These are phyloP conservation scores for Amaurobius ferox DNA, from an alignment of 2,888 invertebrate genomes.

Conservation along the genomic window DNA sequence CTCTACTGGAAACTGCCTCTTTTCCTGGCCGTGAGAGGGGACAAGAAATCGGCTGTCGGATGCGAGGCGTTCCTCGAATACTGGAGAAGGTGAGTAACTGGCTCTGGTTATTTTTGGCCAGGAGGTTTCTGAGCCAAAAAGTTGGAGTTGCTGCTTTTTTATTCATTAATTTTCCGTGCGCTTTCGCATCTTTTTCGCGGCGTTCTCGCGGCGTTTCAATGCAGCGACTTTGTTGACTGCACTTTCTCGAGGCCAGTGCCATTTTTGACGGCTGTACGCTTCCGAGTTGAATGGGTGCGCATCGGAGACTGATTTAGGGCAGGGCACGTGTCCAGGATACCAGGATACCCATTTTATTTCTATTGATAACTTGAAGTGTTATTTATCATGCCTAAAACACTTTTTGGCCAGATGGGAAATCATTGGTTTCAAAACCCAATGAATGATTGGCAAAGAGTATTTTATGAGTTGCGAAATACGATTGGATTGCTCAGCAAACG, in stretches of 20 bases:
- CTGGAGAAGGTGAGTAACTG: slow-evolving; percentile 90
- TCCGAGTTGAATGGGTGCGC: no score
- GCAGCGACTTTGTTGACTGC: background rate
- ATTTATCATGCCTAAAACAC: no score
- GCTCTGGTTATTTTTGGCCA: slow-evolving; percentile 26
- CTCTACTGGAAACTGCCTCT: slow-evolving; percentile 98
- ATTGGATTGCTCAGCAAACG: no score
- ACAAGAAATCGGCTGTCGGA: slow-evolving; percentile 86
- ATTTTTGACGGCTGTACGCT: no score
- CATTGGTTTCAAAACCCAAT: no score
- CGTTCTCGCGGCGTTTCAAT: background rate
- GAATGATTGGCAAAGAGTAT: no score
- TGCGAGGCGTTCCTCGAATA: slow-evolving; percentile 90
- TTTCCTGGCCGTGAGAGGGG: slow-evolving; percentile 88
- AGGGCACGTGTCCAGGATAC: no score
- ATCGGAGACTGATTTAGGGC: no score
- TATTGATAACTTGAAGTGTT: no score
- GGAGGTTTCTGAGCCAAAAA: background rate
- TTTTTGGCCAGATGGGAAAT: no score
- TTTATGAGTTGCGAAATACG: no score
- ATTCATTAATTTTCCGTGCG: background rate
- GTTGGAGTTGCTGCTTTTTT: background rate
- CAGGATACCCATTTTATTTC: no score
- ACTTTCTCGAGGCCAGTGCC: background rate
- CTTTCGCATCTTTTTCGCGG: background rate